Evolutionary conservation across 2,113 vertebrate genomes (phyloP).

Genomic region (Delphinus delphis): DNA sequence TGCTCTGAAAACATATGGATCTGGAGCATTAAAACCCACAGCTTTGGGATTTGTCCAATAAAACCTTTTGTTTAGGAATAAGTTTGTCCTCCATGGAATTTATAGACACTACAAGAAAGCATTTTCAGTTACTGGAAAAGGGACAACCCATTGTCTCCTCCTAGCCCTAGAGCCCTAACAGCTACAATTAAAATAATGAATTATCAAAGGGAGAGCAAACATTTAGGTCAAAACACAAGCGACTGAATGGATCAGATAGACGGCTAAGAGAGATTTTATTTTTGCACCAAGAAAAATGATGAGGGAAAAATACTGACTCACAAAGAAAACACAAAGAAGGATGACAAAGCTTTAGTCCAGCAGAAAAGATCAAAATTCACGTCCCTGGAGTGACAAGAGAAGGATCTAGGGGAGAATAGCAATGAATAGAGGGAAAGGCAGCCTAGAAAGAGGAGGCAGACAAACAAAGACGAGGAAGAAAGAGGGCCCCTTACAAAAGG

Average conservation of each 20-base stretch:
- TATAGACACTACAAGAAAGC: background rate
- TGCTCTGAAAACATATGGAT: background rate
- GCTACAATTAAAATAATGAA: conserved; percentile 25
- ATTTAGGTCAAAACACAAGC: conserved; percentile 5
- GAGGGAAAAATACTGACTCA: conserved; percentile 29
- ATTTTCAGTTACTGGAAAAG: background rate
- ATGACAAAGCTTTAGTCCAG: background rate
- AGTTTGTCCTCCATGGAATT: background rate
- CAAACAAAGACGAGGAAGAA: conserved; percentile 64
- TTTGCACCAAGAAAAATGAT: conserved; percentile 57
- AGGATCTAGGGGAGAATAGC: conserved; percentile 57
- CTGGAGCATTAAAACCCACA: background rate
- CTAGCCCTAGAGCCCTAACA: background rate
- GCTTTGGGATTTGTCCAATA: background rate
- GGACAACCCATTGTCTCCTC: background rate
- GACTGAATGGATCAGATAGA: background rate
- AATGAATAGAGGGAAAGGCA: conserved; percentile 43
- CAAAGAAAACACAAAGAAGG: background rate
- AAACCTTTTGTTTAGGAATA: background rate
- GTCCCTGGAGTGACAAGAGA: conserved; percentile 28
- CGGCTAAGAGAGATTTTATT: background rate
- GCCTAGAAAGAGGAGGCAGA: conserved; percentile 43
- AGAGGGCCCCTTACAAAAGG: background rate
- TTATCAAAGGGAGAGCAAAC: conserved; percentile 23
- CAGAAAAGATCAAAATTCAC: conserved; percentile 55